phyloP scores from a whole-genome alignment of 1,140 invertebrate species.

The Saccostrea cuccullata region DNA sequence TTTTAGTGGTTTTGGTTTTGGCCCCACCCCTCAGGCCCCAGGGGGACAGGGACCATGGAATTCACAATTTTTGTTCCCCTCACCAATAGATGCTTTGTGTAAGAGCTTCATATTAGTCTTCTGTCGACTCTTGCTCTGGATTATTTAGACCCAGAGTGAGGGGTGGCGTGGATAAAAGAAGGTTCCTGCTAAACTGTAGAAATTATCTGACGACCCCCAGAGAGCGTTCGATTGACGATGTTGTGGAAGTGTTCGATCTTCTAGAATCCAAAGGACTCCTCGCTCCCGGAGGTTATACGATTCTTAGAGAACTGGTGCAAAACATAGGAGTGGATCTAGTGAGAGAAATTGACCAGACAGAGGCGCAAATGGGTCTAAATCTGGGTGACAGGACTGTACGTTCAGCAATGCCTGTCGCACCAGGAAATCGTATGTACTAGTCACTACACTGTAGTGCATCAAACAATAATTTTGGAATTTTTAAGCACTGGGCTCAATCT shows the following conservation, averaged over 20 bases:
- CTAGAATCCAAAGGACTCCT: neutral
- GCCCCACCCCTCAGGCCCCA: too few species aligned
- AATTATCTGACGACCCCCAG: neutral
- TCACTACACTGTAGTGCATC: too few species aligned
- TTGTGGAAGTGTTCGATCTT: neutral
- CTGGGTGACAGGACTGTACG: neutral
- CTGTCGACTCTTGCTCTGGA: neutral
- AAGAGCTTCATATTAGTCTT: neutral
- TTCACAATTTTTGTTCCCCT: too few species aligned
- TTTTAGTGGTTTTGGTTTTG: too few species aligned
- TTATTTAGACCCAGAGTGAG: neutral
- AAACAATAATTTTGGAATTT: too few species aligned
- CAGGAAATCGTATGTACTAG: neutral
- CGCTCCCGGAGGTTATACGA: neutral
- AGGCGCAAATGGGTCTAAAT: neutral
- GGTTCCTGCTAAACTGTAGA: neutral
- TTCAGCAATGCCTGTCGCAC: neutral
- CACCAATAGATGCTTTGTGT: too few species aligned
- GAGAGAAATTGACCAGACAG: neutral
- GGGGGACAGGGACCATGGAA: too few species aligned
- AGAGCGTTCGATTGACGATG: neutral
- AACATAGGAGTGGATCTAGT: neutral
- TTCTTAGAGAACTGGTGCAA: neutral
- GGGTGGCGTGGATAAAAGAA: neutral
- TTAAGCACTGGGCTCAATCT: too few species aligned